Base-by-base conservation (phyloP, 2,888 invertebrate genomes). In the Callyntrura sp. region DNA sequence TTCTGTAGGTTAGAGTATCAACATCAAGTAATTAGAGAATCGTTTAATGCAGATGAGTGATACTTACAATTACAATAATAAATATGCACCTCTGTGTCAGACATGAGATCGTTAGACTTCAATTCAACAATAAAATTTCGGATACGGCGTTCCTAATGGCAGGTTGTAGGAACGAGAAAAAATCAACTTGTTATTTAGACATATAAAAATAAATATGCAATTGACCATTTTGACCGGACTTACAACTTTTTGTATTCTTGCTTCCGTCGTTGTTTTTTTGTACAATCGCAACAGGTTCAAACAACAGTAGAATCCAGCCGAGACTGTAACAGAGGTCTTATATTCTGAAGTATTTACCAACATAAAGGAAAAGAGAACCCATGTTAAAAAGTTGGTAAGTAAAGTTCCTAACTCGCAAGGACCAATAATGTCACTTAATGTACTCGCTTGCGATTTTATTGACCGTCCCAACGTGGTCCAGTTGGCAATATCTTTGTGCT, bases 71-170 rank as follows among this genome's bases (percentile, higher is more conserved):
- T 60, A 17, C 17, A 60, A 20, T 60, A 20, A 60, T 28, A 12
- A 51, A 14, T 12, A 2, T 62, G n/a, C n/a, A 82, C 82, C 60
- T 82, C 62, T 9, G 45, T 62, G 43, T 82, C 82, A 45, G 12
- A 6, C 12, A 70, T 11, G 2, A 84, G 11, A n/a, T 55, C 73
- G 14, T 20, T 57, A 14, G 51, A 3, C 35, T 57, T 70, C 14
- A 62, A 2, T 70, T 20, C 43, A 57, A 81, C n/a, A 0, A 87
- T n/a, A 8, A 81, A 55, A 43, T 35, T 3, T 1, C 70, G 87
- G 23, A 87, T 81, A n/a, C 79, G 28, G 0, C n/a, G 11, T 81
- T 87, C 87, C 87, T 88, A 78, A 81, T 57, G 9, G n/a, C n/a
- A n/a, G n/a, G n/a, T n/a, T n/a, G n/a, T n/a, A n/a, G n/a, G n/a